Percentiles rank a stretch among this genome's conserved stretches.
phyloP scores from a whole-genome alignment of 2,797 vertebrate genomes.

The Ataeniobius toweri region DNA sequence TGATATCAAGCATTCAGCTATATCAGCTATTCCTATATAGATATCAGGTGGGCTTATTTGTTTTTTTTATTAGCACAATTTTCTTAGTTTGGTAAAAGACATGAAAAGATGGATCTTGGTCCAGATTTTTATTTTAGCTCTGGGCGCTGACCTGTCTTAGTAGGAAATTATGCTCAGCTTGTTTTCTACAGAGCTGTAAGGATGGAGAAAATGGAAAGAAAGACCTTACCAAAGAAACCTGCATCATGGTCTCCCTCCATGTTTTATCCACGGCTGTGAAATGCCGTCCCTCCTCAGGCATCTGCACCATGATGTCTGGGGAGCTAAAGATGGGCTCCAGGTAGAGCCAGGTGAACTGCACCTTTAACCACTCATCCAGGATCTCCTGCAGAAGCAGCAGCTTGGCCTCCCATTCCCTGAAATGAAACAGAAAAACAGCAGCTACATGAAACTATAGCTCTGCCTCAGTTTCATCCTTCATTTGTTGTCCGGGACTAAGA shows the following conservation, averaged over 20 bases:
- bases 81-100: background rate
- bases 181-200: background rate
- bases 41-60: background rate
- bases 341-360: constrained; percentile 90
- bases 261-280: constrained; percentile 87
- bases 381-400: constrained; percentile 88
- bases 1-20: too few species aligned
- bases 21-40: too few species aligned
- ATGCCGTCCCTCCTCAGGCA: constrained; percentile 86
- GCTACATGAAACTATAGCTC: background rate
- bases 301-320: constrained; percentile 89
- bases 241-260: constrained; percentile 87
- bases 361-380: constrained; percentile 90
- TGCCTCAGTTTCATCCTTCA: background rate
- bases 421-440: background rate
- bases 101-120: background rate
- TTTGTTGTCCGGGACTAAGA: too few species aligned
- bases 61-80: background rate
- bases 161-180: background rate
- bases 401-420: constrained; percentile 87
- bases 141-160: background rate
- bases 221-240: constrained; percentile 77
- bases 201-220: background rate
- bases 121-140: background rate
- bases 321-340: constrained; percentile 92